Conservation (phyloP, 1,140 invertebrate genomes). For the Diachasmimorpha longicaudata region DNA sequence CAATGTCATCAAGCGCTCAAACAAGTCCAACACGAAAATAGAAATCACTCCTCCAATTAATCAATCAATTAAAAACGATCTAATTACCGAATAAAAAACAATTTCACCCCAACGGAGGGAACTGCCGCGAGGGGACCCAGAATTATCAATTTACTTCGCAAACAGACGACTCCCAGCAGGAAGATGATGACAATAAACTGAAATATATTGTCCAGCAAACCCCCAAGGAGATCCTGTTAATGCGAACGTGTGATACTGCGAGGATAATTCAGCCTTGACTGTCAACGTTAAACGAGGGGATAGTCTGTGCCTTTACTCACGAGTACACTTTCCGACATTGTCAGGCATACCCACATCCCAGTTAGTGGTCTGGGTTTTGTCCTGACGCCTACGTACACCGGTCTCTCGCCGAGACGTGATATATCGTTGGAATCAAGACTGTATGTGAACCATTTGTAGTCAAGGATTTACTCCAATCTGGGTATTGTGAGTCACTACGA, state of each 20-base stretch:
- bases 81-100: too few species aligned
- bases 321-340: not conserved
- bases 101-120: too few species aligned
- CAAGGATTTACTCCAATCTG: not conserved
- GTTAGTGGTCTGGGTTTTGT: not conserved
- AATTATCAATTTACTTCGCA: not conserved
- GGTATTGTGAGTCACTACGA: too few species aligned
- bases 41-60: too few species aligned
- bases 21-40: too few species aligned
- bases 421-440: not conserved
- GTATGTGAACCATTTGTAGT: not conserved
- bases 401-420: not conserved
- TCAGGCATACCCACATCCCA: not conserved
- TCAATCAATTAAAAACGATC: too few species aligned
- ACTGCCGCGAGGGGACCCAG: too few species aligned
- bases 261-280: constrained; percentile 21
- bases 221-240: constrained; percentile 11
- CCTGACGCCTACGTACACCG: not conserved
- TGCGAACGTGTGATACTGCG: not conserved
- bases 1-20: too few species aligned
- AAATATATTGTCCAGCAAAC: not conserved
- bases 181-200: not conserved
- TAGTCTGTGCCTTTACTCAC: not conserved
- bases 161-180: not conserved
- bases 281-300: constrained; percentile 6